Conservation (phyloP, 2,797 vertebrate genomes). For the Thunnus albacares region DNA sequence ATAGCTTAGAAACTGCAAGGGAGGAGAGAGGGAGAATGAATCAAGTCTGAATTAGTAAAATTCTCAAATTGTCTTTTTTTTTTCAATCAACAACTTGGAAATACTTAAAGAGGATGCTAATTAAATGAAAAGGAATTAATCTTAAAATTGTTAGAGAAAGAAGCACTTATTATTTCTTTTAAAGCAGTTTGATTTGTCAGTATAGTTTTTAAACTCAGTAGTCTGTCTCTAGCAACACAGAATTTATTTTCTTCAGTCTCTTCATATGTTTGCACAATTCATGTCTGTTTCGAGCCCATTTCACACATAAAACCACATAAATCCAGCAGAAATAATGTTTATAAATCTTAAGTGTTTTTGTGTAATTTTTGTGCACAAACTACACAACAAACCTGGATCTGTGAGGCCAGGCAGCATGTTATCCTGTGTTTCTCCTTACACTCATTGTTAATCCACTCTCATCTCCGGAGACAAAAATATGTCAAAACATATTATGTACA, state of each 20-base stretch:
- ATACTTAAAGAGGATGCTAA: slow-evolving; percentile 49
- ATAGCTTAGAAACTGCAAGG: slow-evolving; percentile 73
- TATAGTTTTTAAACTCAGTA: slow-evolving; percentile 17
- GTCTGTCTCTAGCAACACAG: slow-evolving; percentile 21
- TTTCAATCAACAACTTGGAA: slow-evolving; percentile 41
- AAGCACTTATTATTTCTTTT: slow-evolving; percentile 36
- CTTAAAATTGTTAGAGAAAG: slow-evolving; percentile 20
- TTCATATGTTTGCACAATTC: slow-evolving; percentile 4
- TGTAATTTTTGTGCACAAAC: slow-evolving; percentile 5
- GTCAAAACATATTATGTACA: slow-evolving; percentile 48
- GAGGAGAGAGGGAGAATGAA: slow-evolving; percentile 58
- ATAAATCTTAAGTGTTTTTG: slow-evolving; percentile 5
- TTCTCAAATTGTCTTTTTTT: slow-evolving; percentile 54
- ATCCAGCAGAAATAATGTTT: slow-evolving; percentile 6
- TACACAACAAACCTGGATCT: background rate
- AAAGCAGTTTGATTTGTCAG: slow-evolving; percentile 31
- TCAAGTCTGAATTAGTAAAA: slow-evolving; percentile 63
- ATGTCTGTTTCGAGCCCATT: background rate
- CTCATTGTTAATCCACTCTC: slow-evolving; percentile 38
- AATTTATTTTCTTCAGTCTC: slow-evolving; percentile 16
- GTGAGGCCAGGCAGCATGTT: background rate
- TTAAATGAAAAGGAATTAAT: slow-evolving; percentile 51
- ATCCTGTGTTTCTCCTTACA: slow-evolving; percentile 7
- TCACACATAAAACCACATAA: slow-evolving; percentile 12
- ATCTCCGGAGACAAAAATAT: slow-evolving; percentile 36